These are phyloP conservation scores for Osmoderma eremita DNA, from an alignment of 2,888 invertebrate species.

Conservation along the genomic window DNA sequence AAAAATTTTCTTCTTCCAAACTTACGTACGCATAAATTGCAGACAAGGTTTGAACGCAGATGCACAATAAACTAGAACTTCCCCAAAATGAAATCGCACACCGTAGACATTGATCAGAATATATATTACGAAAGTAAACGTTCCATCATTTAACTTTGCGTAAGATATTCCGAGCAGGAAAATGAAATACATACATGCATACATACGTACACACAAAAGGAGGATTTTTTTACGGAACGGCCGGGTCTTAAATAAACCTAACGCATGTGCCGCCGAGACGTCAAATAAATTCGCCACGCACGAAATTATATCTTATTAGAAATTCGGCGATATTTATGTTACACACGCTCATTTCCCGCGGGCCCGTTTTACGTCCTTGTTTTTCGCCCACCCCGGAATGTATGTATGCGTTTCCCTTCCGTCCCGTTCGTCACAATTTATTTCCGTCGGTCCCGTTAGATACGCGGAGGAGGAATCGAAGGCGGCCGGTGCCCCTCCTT, in stretches of 20 bases:
- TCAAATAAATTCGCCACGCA: constrained; percentile 42
- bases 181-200: constrained; percentile 10
- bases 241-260: constrained; percentile 32
- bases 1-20: too few species aligned
- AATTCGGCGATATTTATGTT: constrained; percentile 48
- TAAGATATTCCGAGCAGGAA: constrained; percentile 15
- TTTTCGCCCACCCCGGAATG: constrained; percentile 46
- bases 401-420: constrained; percentile 48
- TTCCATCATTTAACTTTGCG: constrained; percentile 24
- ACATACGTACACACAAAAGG: constrained; percentile 8
- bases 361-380: constrained; percentile 50
- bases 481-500: constrained; percentile 44
- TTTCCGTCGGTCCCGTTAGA: constrained; percentile 44
- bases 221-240: constrained; percentile 24
- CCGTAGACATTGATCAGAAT: constrained; percentile 30
- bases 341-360: constrained; percentile 50
- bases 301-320: constrained; percentile 44
- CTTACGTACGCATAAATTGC: background rate
- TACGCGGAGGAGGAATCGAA: constrained; percentile 47
- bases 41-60: background rate
- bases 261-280: constrained; percentile 38
- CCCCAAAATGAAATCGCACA: constrained; percentile 11
- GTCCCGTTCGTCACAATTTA: constrained; percentile 52
- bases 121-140: constrained; percentile 22
- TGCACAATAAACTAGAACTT: constrained; percentile 7